Conservation (phyloP, 2,888 invertebrate species). For the Drosophila nigricruria region DNA sequence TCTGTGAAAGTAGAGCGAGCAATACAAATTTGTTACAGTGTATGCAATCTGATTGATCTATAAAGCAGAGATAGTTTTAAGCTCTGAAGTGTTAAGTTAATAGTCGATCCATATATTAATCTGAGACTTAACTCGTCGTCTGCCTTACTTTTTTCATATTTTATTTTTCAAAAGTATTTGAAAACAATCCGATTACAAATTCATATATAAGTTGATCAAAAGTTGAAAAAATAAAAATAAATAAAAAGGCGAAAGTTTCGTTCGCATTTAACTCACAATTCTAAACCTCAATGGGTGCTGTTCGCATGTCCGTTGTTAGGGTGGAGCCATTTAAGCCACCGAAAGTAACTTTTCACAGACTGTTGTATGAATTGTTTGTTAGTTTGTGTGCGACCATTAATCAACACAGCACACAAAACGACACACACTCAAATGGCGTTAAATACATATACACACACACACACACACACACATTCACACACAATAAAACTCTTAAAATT, state of each 20-base stretch:
- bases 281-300: not conserved
- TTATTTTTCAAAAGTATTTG: not conserved
- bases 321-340: slow-evolving; percentile 20
- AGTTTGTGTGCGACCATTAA: slow-evolving; percentile 70
- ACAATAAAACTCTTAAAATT: slow-evolving; percentile 67
- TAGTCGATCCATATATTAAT: not conserved
- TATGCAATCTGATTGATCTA: not conserved
- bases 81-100: not conserved
- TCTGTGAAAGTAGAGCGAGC: slow-evolving; percentile 7
- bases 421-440: slow-evolving; percentile 31
- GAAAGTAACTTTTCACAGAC: slow-evolving; percentile 43
- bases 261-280: not conserved
- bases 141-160: not conserved
- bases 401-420: slow-evolving; percentile 62
- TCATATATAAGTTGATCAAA: not conserved
- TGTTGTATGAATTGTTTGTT: slow-evolving; percentile 58
- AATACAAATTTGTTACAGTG: not conserved
- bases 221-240: not conserved
- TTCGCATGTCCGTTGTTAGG: slow-evolving; percentile 4
- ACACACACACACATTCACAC: not conserved
- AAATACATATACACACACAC: slow-evolving; percentile 29
- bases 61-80: not conserved
- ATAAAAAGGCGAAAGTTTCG: not conserved
- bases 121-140: not conserved
- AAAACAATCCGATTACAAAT: not conserved